Conservation (phyloP, 1,140 invertebrate genomes). For the Drosophila yakuba region DNA sequence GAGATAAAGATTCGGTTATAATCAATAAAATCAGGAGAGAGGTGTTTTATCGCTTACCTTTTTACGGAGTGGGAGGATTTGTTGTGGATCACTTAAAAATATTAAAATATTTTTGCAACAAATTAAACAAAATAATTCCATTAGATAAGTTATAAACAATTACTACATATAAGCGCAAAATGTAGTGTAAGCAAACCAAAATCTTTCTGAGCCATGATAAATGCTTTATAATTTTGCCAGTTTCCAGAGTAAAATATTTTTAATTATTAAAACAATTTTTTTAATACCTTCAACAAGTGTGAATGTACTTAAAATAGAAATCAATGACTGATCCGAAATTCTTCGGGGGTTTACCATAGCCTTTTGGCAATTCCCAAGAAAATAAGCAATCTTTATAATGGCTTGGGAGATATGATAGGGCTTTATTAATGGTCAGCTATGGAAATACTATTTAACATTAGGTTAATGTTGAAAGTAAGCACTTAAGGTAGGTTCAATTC, state of each 20-base stretch:
- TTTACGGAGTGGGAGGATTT: neutral
- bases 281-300: neutral
- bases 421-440: neutral
- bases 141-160: no score
- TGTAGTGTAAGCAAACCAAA: no score
- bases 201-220: no score
- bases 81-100: neutral
- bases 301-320: neutral
- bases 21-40: conserved; percentile 39
- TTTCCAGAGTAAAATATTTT: no score
- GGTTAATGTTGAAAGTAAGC: neutral
- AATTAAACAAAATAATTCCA: no score
- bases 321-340: neutral
- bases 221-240: no score
- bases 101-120: no score
- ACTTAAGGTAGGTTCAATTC: conserved; percentile 26
- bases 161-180: no score
- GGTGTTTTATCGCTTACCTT: conserved; percentile 16
- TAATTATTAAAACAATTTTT: no score
- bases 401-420: conserved; percentile 7
- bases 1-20: conserved; percentile 58
- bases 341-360: conserved; percentile 22
- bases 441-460: neutral
- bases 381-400: conserved; percentile 1
- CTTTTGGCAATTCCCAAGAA: conserved; percentile 5